Evolutionary conservation across 1,140 invertebrate genomes (phyloP), one percentile per base, ranked within the genome.

Genomic region (Drosophila nikananu): DNA sequence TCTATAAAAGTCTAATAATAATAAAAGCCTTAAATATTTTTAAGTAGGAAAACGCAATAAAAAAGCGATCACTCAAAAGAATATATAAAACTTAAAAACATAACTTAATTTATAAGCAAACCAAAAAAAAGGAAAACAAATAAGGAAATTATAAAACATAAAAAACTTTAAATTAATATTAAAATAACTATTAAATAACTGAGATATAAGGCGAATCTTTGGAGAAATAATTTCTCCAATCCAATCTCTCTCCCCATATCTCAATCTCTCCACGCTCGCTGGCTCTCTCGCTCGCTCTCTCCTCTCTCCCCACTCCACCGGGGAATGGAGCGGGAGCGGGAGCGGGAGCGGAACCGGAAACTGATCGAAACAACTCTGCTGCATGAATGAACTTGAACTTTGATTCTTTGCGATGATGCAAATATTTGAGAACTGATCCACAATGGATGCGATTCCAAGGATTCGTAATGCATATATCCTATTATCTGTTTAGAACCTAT

Each of bases 351-450:
- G 41, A 64, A 70, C 30, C 51, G 81, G 75, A 79, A 83, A 86
- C 71, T 91, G 83, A 86, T 91, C 77, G 79, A 91, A 91, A 91
- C 87, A 91, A 91, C 87, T 86, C 80, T 91, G 87, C 64, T 37
- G 68, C 44, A 66, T 87, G 84, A 86, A 70, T 81, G 77, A 57
- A 41, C n/a, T 62, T 54, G 41, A 12, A 17, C 37, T 76, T 70
- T 49, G 48, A 60, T 70, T 49, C 25, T 66, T 67, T 61, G 32
- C 65, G 35, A 51, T 35, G 48, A 67, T 42, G 54, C 52, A 55
- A 27, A 63, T 55, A 46, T 42, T 13, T 58, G 41, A 57, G 13
- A 62, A 23, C 15, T 23, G 23, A 62, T 54, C 46, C 48, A 32
- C n/a, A 55, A 27, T 62, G 59, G 59, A 60, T 25, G 15, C 21